A percentile compares a stretch with the other conserved stretches of the same genome.
These are phyloP conservation scores for Centruroides vittatus DNA, from an alignment of 1,140 invertebrate genomes.

Conservation along the genomic window DNA sequence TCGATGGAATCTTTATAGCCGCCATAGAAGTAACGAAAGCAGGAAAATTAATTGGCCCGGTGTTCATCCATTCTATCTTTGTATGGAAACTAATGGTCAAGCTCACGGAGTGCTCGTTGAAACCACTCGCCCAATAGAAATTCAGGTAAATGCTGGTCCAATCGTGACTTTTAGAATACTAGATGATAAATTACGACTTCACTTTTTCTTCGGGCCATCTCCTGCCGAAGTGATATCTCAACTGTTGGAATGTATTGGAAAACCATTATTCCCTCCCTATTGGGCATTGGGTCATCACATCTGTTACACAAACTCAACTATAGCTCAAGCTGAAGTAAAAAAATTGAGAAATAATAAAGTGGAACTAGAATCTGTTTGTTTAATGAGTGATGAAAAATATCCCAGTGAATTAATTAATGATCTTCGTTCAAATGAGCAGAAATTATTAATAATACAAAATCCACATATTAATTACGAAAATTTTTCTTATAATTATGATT, in stretches of 20 bases:
- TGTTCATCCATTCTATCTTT: conserved; percentile 18
- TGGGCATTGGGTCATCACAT: conserved; percentile 35
- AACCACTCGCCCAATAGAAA: conserved; percentile 69
- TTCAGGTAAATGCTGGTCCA: conserved; percentile 57
- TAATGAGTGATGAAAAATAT: conserved; percentile 19
- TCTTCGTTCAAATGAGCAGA: not conserved
- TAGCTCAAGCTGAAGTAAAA: conserved; percentile 23
- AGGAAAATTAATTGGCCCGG: conserved; percentile 21
- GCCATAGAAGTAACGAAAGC: not conserved
- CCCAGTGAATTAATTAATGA: conserved; percentile 2
- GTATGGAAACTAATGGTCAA: conserved; percentile 11
- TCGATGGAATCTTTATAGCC: not conserved
- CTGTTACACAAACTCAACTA: conserved; percentile 35
- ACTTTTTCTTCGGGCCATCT: conserved; percentile 52
- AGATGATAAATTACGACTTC: conserved; percentile 58
- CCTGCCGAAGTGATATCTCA: conserved; percentile 40
- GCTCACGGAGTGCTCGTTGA: conserved; percentile 53
- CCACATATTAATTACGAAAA: conserved; percentile 17
- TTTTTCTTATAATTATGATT: conserved; percentile 21
- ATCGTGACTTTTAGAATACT: conserved; percentile 56
- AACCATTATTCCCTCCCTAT: conserved; percentile 30
- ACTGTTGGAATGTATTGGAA: conserved; percentile 27
- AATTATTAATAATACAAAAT: conserved; percentile 20
- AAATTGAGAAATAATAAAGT: conserved; percentile 26
- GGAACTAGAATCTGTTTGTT: conserved; percentile 21